These are phyloP conservation scores for Nixonia krombeini DNA, from an alignment of 1,140 invertebrate genomes.

Conservation along the genomic window DNA sequence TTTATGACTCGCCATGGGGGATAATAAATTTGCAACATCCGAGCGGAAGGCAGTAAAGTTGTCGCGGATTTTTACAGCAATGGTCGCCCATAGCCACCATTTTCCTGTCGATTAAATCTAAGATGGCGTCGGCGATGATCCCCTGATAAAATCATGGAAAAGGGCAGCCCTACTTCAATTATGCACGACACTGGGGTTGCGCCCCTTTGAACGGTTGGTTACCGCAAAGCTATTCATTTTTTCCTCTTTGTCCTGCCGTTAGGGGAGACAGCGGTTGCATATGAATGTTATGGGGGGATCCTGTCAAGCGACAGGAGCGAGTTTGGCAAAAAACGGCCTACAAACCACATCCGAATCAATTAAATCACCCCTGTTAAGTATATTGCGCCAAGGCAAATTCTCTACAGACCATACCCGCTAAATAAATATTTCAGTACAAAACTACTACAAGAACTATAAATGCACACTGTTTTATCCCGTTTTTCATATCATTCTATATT, in stretches of 20 bases:
- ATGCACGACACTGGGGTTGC: slow-evolving; percentile 58
- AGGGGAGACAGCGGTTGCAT: slow-evolving; percentile 47
- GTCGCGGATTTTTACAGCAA: slow-evolving; percentile 25
- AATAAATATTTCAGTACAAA: too few relatives aligned
- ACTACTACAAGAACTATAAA: too few relatives aligned
- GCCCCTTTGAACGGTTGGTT: slow-evolving; percentile 60
- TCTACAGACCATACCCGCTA: too few relatives aligned
- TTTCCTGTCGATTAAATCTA: slow-evolving; percentile 68
- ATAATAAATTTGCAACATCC: slow-evolving; percentile 19
- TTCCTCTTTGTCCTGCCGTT: slow-evolving; percentile 38
- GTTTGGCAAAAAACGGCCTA: slow-evolving; percentile 28
- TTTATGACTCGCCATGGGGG: slow-evolving; percentile 5
- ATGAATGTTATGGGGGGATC: slow-evolving; percentile 48
- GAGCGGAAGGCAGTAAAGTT: slow-evolving; percentile 17
- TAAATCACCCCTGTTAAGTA: slow-evolving; percentile 28
- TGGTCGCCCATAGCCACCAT: slow-evolving; percentile 58
- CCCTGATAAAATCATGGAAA: slow-evolving; percentile 40
- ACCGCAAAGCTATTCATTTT: slow-evolving; percentile 53
- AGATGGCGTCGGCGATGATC: slow-evolving; percentile 63
- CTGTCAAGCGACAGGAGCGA: slow-evolving; percentile 5
- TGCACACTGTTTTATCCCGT: too few relatives aligned
- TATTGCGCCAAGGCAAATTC: slow-evolving; percentile 10
- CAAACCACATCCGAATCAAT: slow-evolving; percentile 42
- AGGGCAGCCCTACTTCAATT: slow-evolving; percentile 55
- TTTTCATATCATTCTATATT: too few relatives aligned